Base-by-base conservation (phyloP, 2,113 vertebrate genomes). In the Zootoca vivipara region DNA sequence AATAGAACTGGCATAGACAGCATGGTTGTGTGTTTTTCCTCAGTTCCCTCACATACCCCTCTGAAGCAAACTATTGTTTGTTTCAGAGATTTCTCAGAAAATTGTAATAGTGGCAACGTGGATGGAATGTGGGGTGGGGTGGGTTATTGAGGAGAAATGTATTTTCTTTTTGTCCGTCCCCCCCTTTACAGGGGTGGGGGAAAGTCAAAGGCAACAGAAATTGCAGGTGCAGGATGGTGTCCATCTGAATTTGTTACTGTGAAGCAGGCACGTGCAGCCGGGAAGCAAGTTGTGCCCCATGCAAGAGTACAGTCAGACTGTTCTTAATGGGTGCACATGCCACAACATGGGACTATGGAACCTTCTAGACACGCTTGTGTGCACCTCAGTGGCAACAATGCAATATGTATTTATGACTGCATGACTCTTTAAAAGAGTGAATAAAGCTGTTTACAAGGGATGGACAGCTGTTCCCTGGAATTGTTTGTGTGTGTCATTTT, bases 381-480 rank as follows among this genome's bases (percentile, higher is more conserved):
- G 85, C 87, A 12, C 22, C 42, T 73, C 90, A 78, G 67, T 56
- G 90, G 85, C 90, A 70, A 90, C 56, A 75, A 92, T 90, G 93
- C 92, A 92, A 93, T 91, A 92, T 94, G 90, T 95, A 92, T 80
- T 93, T 93, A 93, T 91, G 91, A 90, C 93, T 95, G 95, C 94
- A 95, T 95, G 95, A 92, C 89, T 95, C 94, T 88, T 82, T 75
- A 46, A 90, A 86, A 94, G 93, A 84, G 80, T 81, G 90, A 95
- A 95, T 95, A 95, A 95, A 95, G 64, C 80, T 92, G 95, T 94
- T 95, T 91, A 94, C 92, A 92, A 88, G 86, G 91, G 86, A 92
- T 46, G 85, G 78, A 77, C 67, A 70, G 52, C 56, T 65, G 5
- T 33, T 77, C 62, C 20, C 28, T 86, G 73, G 42, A 78, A 78